A percentile compares a stretch with the other conserved stretches of the same genome.
These are phyloP conservation scores for Natrix natrix DNA, from an alignment of 2,797 vertebrate species.

Conservation along the genomic window DNA sequence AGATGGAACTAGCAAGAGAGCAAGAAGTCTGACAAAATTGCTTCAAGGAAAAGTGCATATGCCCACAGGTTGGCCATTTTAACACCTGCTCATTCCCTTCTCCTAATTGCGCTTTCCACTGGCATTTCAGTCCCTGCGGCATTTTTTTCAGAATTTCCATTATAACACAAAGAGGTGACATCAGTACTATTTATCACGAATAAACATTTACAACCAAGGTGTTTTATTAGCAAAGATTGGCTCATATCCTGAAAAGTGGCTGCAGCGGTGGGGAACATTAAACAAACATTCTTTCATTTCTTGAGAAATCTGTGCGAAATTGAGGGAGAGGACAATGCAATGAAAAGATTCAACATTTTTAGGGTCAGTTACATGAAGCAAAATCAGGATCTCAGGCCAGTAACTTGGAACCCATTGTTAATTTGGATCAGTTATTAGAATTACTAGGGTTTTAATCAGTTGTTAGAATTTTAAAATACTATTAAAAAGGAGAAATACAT, in stretches of 20 bases:
- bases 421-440: neutral
- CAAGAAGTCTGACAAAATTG: neutral
- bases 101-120: conserved; percentile 10
- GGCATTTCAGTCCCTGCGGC: neutral
- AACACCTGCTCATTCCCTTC: conserved; percentile 23
- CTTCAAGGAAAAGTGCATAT: conserved; percentile 14
- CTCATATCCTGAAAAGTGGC: neutral
- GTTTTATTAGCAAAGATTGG: neutral
- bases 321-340: neutral
- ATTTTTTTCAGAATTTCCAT: neutral
- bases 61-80: neutral
- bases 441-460: neutral
- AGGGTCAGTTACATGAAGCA: neutral
- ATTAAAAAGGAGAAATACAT: neutral
- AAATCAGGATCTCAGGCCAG: conserved; percentile 12
- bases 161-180: neutral
- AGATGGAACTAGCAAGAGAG: neutral
- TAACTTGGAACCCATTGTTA: neutral
- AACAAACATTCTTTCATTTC: neutral
- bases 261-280: neutral
- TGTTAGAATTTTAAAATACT: neutral
- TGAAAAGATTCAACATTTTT: neutral
- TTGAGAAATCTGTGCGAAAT: neutral
- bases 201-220: neutral
- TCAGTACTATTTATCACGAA: neutral